Base-by-base conservation (phyloP, 92 coral and sea anemone species). In the Bergia puertoricense region DNA sequence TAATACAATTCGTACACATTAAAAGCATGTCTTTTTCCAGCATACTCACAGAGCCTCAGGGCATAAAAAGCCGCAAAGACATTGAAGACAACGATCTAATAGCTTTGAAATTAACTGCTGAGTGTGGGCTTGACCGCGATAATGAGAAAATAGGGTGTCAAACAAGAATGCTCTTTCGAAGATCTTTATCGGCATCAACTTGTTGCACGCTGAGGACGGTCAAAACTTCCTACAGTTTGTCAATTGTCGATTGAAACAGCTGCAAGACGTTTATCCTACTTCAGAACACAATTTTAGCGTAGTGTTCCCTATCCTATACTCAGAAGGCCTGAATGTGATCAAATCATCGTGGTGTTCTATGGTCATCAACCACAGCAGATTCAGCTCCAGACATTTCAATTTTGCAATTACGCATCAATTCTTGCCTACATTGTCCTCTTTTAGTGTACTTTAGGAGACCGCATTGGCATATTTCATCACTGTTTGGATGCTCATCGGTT, bases 61-160 rank as follows among this genome's bases (percentile, higher is more conserved):
- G 87, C 79, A 84, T 48, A 89, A 62, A 67, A 75, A 80, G 89
- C 93, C 90, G 88, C 92, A 85, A 89, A 89, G 76, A 80, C 86
- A 85, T 83, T 69, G 91, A 88, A 71, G 79, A 89, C 88, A 80
- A 91, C 85, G 67, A 85, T 51, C 82, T 69, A 91, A 91, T 89
- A 79, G 91, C 89, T 78, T 76, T 85, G 78, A 85, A 91, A 91
- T 80, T 89, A 89, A 79, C 68, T 38, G 41, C 76, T 10, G 91
- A 91, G 71, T 82, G 88, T 85, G 88, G 92, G 92, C 90, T 43
- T 82, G 86, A 89, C 69, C 65, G 89, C 67, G 88, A 54, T 89
- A 89, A 89, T 91, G 86, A 89, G 89, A 71, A 83, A 73, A 67
- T 79, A 66, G 88, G 68, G 65, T 62, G 90, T 50, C 81, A 91